phyloP scores from a whole-genome alignment of 2,113 vertebrate genomes.

The Xyrauchen texanus region DNA sequence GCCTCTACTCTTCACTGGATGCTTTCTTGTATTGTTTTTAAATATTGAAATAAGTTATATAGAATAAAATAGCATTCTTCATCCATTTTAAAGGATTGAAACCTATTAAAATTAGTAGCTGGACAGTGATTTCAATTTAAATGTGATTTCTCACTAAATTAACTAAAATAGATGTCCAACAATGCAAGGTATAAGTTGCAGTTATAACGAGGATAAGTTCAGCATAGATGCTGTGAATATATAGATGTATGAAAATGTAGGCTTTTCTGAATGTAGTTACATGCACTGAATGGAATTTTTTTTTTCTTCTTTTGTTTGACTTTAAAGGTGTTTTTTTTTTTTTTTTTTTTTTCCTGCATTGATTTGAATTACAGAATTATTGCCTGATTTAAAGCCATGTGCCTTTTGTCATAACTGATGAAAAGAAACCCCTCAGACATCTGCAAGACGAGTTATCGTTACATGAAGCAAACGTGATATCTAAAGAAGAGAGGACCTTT shows the following conservation, averaged over 20 bases:
- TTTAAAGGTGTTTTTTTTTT: conserved; percentile 63
- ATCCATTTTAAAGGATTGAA: background rate
- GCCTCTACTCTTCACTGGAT: conserved; percentile 14
- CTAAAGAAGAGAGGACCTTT: conserved; percentile 10
- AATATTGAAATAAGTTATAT: background rate
- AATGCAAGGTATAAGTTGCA: background rate
- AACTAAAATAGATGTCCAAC: background rate
- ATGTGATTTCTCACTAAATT: conserved; percentile 24
- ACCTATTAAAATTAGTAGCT: conserved; percentile 2
- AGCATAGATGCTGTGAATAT: conserved; percentile 57
- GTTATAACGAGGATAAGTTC: conserved; percentile 47
- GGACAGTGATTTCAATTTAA: background rate
- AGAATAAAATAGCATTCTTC: conserved; percentile 18
- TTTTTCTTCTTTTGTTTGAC: conserved; percentile 43
- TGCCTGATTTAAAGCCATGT: conserved; percentile 68
- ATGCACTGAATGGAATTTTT: conserved; percentile 73
- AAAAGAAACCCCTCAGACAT: conserved; percentile 60
- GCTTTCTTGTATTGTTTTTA: background rate
- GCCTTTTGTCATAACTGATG: conserved; percentile 71
- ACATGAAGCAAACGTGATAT: background rate
- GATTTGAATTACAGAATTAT: conserved; percentile 70
- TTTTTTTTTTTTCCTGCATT: conserved; percentile 67
- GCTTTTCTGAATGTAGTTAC: conserved; percentile 79
- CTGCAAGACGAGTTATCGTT: conserved; percentile 40
- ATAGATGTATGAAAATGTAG: conserved; percentile 68